Conservation (phyloP, 2,113 vertebrate genomes). For the Seriola rivoliana region DNA sequence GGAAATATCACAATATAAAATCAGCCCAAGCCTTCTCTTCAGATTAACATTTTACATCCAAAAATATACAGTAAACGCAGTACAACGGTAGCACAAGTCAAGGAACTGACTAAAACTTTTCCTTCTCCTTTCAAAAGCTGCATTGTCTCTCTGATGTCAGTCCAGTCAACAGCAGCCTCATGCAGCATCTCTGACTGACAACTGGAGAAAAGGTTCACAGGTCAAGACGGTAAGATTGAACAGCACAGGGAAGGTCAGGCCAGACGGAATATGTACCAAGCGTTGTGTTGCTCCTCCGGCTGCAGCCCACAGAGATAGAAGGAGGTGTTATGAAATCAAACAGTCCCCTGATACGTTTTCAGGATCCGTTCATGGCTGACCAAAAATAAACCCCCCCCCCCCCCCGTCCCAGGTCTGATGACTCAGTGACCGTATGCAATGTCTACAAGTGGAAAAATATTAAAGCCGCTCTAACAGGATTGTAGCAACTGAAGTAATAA, state of each 20-base stretch:
- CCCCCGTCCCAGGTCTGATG: not conserved
- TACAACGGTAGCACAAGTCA: too few species aligned
- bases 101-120: too few species aligned
- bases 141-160: not conserved
- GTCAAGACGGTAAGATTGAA: not conserved
- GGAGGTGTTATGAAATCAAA: not conserved
- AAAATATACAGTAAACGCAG: too few species aligned
- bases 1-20: too few species aligned
- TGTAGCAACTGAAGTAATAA: conserved; percentile 44
- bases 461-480: conserved; percentile 24
- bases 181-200: not conserved
- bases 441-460: conserved; percentile 29
- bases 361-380: not conserved
- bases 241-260: conserved; percentile 2
- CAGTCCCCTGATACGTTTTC: not conserved
- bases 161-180: not conserved
- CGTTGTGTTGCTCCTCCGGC: not conserved
- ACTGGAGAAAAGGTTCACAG: not conserved
- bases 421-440: conserved; percentile 14
- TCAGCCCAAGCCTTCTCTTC: too few species aligned
- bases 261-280: not conserved
- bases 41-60: not conserved
- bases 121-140: not conserved
- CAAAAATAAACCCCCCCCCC: not conserved
- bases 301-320: not conserved